Evolutionary conservation across 2,113 vertebrate species (phyloP).

Genomic region (Myanophis thanlyinensis): DNA sequence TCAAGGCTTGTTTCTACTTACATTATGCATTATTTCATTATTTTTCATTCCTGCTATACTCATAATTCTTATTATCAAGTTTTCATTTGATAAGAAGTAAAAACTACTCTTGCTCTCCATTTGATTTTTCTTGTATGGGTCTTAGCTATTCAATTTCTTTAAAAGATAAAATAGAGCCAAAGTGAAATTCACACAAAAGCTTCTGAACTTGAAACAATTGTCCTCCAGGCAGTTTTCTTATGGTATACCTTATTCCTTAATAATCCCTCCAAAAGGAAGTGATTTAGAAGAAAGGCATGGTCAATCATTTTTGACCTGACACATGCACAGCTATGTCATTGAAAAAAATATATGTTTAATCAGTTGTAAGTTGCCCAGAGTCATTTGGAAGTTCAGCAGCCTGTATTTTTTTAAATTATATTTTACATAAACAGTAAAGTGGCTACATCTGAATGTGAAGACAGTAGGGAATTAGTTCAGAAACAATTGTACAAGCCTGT

Average conservation of each 20-base stretch:
- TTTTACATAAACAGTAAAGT: too few relatives aligned
- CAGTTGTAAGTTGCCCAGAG: too few relatives aligned
- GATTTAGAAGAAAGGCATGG: background rate
- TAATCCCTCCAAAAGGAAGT: background rate
- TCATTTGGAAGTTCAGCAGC: too few relatives aligned
- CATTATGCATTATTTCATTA: background rate
- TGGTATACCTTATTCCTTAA: background rate
- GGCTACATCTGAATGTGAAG: too few relatives aligned
- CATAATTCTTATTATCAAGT: background rate
- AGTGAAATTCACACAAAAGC: background rate
- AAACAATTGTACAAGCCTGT: background rate
- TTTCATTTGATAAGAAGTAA: background rate
- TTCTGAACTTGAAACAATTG: background rate
- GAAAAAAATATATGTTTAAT: background rate
- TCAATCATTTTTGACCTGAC: background rate
- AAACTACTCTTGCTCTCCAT: background rate
- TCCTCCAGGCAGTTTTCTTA: background rate
- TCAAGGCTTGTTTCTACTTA: background rate
- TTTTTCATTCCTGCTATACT: background rate
- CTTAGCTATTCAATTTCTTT: background rate
- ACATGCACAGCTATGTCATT: background rate
- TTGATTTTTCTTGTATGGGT: background rate
- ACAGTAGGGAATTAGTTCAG: background rate
- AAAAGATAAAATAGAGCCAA: background rate
- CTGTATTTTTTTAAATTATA: too few relatives aligned